A percentile compares a stretch with the other conserved stretches of the same genome.
Evolutionary conservation across 1,140 invertebrate genomes (phyloP).

Genomic region (Chrysomallon squamiferum): DNA sequence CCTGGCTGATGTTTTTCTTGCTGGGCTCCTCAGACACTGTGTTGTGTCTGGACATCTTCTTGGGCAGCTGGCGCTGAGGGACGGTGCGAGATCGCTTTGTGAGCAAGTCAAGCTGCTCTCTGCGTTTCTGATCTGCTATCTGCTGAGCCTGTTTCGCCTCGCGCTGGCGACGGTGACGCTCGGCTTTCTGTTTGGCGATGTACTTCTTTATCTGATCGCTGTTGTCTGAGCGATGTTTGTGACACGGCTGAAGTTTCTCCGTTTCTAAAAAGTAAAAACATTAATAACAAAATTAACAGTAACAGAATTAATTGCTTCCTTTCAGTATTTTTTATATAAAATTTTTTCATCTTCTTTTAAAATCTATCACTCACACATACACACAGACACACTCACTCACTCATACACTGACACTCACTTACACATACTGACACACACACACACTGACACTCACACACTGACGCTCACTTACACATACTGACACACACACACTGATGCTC

Average conservation of each 20-base stretch:
- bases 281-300: too few relatives aligned
- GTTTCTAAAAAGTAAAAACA: too few relatives aligned
- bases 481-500: too few relatives aligned
- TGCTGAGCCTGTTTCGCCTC: constrained; percentile 42
- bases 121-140: constrained; percentile 39
- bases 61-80: constrained; percentile 10
- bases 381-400: too few relatives aligned
- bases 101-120: constrained; percentile 42
- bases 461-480: too few relatives aligned
- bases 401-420: too few relatives aligned
- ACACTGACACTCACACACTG: too few relatives aligned
- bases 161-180: constrained; percentile 30
- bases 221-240: constrained; percentile 58
- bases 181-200: constrained; percentile 53
- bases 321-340: too few relatives aligned
- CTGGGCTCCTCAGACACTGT: neutral
- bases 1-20: too few relatives aligned
- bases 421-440: too few relatives aligned
- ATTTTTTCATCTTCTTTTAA: neutral
- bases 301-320: too few relatives aligned
- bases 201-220: constrained; percentile 51
- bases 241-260: constrained; percentile 29
- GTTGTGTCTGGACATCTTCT: constrained; percentile 9
- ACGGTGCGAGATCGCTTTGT: constrained; percentile 34
- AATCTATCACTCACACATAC: too few relatives aligned